Conservation (phyloP, 2,113 vertebrate species). For the Cyprinus carpio region DNA sequence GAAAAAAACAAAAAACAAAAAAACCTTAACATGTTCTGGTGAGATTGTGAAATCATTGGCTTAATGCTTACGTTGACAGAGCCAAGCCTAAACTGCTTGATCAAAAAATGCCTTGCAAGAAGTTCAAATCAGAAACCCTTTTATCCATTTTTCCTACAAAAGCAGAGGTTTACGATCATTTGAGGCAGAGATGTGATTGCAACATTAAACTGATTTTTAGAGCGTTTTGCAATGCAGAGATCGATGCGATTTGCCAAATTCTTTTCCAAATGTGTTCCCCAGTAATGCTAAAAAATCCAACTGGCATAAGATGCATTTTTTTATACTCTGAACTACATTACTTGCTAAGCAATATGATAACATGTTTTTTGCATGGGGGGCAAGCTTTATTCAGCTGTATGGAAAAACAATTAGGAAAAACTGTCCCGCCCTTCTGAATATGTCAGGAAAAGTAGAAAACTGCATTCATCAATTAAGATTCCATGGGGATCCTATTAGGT, state of each 20-base stretch:
- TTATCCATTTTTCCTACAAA: conserved; percentile 41
- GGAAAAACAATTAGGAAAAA: too few relatives aligned
- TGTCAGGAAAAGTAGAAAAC: too few relatives aligned
- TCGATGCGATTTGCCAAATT: conserved; percentile 34
- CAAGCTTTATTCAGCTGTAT: too few relatives aligned
- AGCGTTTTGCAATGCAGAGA: conserved; percentile 26
- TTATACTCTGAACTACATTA: too few relatives aligned
- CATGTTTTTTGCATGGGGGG: too few relatives aligned
- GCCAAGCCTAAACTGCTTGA: conserved; percentile 20
- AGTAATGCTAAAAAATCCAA: conserved; percentile 4
- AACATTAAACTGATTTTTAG: conserved; percentile 51
- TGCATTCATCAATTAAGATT: too few relatives aligned
- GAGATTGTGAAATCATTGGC: neutral
- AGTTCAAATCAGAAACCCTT: conserved; percentile 30
- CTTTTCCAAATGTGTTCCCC: neutral
- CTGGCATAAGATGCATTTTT: too few relatives aligned
- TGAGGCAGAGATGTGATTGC: conserved; percentile 43
- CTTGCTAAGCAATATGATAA: too few relatives aligned
- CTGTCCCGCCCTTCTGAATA: too few relatives aligned
- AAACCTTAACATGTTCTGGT: neutral
- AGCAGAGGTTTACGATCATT: conserved; percentile 46
- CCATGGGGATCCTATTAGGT: too few relatives aligned
- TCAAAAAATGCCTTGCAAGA: conserved; percentile 26
- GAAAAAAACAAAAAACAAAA: neutral
- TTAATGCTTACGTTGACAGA: neutral